Conservation (phyloP, 1,140 invertebrate species). For the Drosophila sulfurigaster region DNA sequence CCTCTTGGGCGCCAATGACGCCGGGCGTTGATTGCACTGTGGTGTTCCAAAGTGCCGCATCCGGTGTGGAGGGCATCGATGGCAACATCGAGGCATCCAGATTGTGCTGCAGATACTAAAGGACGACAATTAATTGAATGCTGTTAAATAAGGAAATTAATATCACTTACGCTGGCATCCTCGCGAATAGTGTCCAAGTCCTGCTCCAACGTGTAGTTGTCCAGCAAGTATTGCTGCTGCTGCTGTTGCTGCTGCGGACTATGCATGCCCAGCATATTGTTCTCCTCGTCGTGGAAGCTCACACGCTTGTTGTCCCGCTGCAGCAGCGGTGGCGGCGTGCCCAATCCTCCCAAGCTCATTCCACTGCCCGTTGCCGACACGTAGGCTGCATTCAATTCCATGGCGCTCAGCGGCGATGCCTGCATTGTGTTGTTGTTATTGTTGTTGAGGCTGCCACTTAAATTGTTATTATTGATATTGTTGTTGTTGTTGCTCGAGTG, state of each 20-base stretch:
- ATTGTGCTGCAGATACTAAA: slow-evolving; percentile 64
- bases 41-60: slow-evolving; percentile 86
- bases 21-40: slow-evolving; percentile 91
- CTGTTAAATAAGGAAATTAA: background rate
- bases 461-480: slow-evolving; percentile 71
- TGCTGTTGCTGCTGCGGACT: slow-evolving; percentile 40
- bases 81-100: slow-evolving; percentile 76
- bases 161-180: slow-evolving; percentile 91
- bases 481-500: slow-evolving; percentile 32
- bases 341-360: slow-evolving; percentile 52
- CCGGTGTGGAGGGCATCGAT: slow-evolving; percentile 88
- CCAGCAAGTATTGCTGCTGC: slow-evolving; percentile 66
- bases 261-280: slow-evolving; percentile 82
- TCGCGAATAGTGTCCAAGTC: slow-evolving; percentile 89
- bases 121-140: background rate
- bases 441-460: slow-evolving; percentile 58
- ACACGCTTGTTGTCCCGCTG: slow-evolving; percentile 86
- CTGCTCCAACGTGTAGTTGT: slow-evolving; percentile 61
- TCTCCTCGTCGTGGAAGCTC: slow-evolving; percentile 91
- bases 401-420: slow-evolving; percentile 67
- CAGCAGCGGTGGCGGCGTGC: slow-evolving; percentile 58
- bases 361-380: slow-evolving; percentile 67
- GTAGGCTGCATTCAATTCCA: slow-evolving; percentile 77
- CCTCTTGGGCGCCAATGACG: slow-evolving; percentile 97
- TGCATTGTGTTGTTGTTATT: slow-evolving; percentile 60